These are phyloP conservation scores for Nerophis lumbriciformis DNA, from an alignment of 2,113 vertebrate species.

Conservation along the genomic window DNA sequence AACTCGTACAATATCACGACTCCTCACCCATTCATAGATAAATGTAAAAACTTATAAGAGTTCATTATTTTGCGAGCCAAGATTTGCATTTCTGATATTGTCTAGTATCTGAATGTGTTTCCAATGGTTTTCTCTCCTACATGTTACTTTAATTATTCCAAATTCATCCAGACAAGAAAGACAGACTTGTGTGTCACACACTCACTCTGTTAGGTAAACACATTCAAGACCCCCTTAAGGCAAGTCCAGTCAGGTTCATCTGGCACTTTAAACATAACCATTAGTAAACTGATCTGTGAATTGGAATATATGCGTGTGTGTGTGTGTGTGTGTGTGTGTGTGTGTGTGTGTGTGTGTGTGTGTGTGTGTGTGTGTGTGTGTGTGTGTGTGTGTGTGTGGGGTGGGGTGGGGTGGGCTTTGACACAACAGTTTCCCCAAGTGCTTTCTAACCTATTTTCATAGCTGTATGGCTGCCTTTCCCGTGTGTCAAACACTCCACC, in stretches of 20 bases:
- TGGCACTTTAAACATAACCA: conserved; percentile 35
- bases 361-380: too few relatives aligned
- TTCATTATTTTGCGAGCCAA: too few relatives aligned
- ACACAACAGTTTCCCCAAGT: conserved; percentile 19
- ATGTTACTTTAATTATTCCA: too few relatives aligned
- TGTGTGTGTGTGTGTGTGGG: too few relatives aligned
- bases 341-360: conserved; percentile 19
- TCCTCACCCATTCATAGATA: too few relatives aligned
- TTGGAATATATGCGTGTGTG: conserved; percentile 13
- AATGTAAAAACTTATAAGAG: too few relatives aligned
- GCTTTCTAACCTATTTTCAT: conserved; percentile 33
- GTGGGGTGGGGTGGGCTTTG: conserved; percentile 9
- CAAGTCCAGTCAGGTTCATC: conserved; percentile 41
- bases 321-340: conserved; percentile 12
- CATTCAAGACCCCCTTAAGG: conserved; percentile 34
- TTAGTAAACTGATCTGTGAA: conserved; percentile 45
- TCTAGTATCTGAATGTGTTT: too few relatives aligned
- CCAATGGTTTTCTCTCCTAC: too few relatives aligned
- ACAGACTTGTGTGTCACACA: conserved; percentile 1
- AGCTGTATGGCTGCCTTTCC: conserved; percentile 24
- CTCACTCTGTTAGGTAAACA: conserved; percentile 37
- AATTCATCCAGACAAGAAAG: too few relatives aligned
- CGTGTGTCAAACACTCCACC: conserved; percentile 24
- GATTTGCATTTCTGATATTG: too few relatives aligned
- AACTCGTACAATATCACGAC: too few relatives aligned